Percentiles rank a stretch among this genome's conserved stretches.
Evolutionary conservation across 2,113 vertebrate species (phyloP).

Genomic region (Coryphaenoides rupestris): DNA sequence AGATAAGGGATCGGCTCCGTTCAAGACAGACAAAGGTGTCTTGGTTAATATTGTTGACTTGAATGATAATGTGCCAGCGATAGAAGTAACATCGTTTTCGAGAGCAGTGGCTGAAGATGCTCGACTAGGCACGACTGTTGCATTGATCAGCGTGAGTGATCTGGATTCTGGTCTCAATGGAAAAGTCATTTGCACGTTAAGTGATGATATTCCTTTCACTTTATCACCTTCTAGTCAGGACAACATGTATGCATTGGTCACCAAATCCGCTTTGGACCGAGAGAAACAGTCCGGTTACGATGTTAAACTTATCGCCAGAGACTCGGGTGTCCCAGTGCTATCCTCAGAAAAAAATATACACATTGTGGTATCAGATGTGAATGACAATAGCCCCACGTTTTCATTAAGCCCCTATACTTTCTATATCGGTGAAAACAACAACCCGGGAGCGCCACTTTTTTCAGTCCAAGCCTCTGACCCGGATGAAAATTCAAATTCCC

Average conservation of each 20-base stretch:
- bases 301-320: conserved; percentile 51
- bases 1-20: conserved; percentile 44
- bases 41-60: conserved; percentile 70
- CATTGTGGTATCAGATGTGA: conserved; percentile 58
- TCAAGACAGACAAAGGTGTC: conserved; percentile 54
- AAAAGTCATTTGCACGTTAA: conserved; percentile 50
- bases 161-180: conserved; percentile 62
- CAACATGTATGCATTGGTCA: conserved; percentile 65
- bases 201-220: conserved; percentile 53
- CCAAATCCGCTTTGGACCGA: conserved; percentile 55
- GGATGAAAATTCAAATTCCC: conserved; percentile 2
- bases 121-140: conserved; percentile 50
- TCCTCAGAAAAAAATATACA: conserved; percentile 45
- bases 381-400: conserved; percentile 53
- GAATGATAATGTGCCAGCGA: conserved; percentile 76
- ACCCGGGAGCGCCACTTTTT: conserved; percentile 22
- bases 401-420: conserved; percentile 16
- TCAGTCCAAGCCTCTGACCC: conserved; percentile 25
- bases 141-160: conserved; percentile 62
- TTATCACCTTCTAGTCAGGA: conserved; percentile 60
- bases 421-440: conserved; percentile 40
- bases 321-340: conserved; percentile 54
- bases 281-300: conserved; percentile 50
- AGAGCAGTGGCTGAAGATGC: conserved; percentile 52
- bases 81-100: conserved; percentile 66